Conservation (phyloP, 2,113 vertebrate genomes). For the Dissostichus mawsoni region DNA sequence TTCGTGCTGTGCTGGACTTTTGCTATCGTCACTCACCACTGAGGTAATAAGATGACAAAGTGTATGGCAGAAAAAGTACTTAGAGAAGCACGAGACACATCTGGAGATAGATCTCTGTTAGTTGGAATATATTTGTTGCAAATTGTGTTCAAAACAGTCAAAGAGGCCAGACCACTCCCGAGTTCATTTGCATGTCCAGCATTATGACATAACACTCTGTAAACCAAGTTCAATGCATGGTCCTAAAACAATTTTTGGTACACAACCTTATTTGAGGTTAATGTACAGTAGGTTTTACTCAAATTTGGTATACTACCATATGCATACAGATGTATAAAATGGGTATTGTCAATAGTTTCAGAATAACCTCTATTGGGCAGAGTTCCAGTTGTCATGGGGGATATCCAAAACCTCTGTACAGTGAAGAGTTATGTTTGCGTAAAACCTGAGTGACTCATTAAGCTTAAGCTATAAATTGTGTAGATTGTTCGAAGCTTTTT, state of each 20-base stretch:
- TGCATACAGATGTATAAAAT: no score
- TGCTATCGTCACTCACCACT: slow-evolving; percentile 21
- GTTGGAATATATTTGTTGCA: slow-evolving; percentile 29
- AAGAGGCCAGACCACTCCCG: neutral
- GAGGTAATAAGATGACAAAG: slow-evolving; percentile 9
- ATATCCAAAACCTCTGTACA: neutral
- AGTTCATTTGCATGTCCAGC: neutral
- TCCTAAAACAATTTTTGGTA: neutral
- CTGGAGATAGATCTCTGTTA: neutral
- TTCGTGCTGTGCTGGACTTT: slow-evolving; percentile 43
- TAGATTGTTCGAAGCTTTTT: neutral
- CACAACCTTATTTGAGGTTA: neutral
- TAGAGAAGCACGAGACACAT: neutral
- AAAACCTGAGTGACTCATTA: neutral
- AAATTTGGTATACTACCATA: neutral
- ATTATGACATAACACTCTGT: neutral
- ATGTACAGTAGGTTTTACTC: neutral
- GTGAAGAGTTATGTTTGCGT: neutral
- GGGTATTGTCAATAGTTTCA: neutral
- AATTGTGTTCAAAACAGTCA: neutral
- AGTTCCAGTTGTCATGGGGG: neutral
- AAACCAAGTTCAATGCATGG: neutral
- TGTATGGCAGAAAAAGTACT: neutral
- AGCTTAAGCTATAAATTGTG: neutral
- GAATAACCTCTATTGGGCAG: neutral